Evolutionary conservation across 2,888 invertebrate genomes (phyloP).

Genomic region (Pheosia gnoma): DNA sequence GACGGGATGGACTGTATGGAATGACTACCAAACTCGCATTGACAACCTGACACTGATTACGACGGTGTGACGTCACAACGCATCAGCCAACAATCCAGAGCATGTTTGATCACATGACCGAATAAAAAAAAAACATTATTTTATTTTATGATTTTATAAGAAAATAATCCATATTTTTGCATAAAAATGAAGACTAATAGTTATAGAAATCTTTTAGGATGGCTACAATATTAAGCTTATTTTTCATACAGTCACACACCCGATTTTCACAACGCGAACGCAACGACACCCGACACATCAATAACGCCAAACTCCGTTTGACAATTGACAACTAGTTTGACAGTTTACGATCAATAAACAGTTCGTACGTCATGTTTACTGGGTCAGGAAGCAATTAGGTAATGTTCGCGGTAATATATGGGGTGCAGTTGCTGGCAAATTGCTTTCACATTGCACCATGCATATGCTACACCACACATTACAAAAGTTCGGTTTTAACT

Average conservation of each 20-base stretch:
- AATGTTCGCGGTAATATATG: slow-evolving; percentile 49
- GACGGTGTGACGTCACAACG: too few species aligned
- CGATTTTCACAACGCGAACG: slow-evolving; percentile 29
- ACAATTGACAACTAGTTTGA: slow-evolving; percentile 37
- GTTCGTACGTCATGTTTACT: slow-evolving; percentile 63
- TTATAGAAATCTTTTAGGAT: too few species aligned
- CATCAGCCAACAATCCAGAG: too few species aligned
- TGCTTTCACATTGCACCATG: slow-evolving; percentile 52
- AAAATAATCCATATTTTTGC: too few species aligned
- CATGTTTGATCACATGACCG: too few species aligned
- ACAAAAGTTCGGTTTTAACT: not conserved
- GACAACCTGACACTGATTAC: too few species aligned
- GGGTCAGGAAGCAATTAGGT: slow-evolving; percentile 56
- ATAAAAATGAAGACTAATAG: too few species aligned
- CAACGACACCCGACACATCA: slow-evolving; percentile 26
- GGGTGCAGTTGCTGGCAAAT: slow-evolving; percentile 44
- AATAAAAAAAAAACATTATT: too few species aligned
- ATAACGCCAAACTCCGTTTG: slow-evolving; percentile 37
- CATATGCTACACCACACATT: slow-evolving; percentile 25
- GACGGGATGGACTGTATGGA: too few species aligned
- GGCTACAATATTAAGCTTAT: too few species aligned
- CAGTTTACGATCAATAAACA: slow-evolving; percentile 64
- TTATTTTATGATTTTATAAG: too few species aligned
- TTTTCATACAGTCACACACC: slow-evolving; percentile 14
- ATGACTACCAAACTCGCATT: too few species aligned